Evolutionary conservation across 2,113 vertebrate genomes (phyloP), one percentile per base, ranked within the genome.

Genomic region (Anguilla rostrata): DNA sequence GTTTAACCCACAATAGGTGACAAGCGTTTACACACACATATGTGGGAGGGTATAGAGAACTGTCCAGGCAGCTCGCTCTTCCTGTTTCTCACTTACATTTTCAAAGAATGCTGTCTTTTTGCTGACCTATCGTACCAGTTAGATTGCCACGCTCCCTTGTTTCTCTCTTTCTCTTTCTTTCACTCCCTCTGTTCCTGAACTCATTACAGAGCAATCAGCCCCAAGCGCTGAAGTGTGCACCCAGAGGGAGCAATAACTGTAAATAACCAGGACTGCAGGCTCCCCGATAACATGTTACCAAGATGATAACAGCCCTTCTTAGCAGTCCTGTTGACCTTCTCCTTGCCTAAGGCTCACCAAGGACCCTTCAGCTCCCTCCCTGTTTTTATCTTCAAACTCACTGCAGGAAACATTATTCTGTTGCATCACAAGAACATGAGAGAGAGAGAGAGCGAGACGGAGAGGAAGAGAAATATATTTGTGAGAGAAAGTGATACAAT

Each of bases 201-300:
- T 97, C 95, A 97, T 97, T 98, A 97, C 94, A 96, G 96, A 96
- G 93, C 96, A 97, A 96, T 97, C 92, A 94, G 92, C 95, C 94
- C 93, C 93, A 90, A 91, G 96, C 90, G 89, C 95, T 96, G 92
- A 96, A 95, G 96, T 96, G 93, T 93, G 94, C 95, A 95, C 96
- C 96, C 96, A 95, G 93, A 96, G 95, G 96, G 97, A 97, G 95
- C 95, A 97, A 96, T 96, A 96, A 96, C 95, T 97, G 94, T 97
- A 97, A 98, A 97, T 98, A 98, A 97, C 94, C 95, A 95, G 91
- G 92, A 91, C 95, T 96, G 96, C 93, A 94, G 94, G 94, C 95
- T 96, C 95, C 91, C 95, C 94, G 96, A 96, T 97, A 97, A 96
- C 94, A 96, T 96, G 95, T 96, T 96, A 95, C 95, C 95, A 93